Base-by-base conservation (phyloP, 2,113 vertebrate species). In the Boleophthalmus pectinirostris region DNA sequence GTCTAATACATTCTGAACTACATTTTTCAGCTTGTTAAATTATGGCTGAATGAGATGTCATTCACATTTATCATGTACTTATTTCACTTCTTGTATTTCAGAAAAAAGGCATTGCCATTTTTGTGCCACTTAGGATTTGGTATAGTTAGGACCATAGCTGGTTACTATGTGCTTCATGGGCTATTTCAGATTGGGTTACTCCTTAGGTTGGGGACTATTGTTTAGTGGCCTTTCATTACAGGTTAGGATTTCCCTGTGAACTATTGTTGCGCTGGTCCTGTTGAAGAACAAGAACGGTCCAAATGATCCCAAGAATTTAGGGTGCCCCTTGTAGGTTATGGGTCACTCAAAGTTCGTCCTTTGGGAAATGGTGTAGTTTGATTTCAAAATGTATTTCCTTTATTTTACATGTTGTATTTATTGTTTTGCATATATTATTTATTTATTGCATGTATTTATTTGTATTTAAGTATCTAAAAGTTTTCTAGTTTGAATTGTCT, bases 111-210 rank as follows among this genome's bases (percentile, higher is more conserved):
- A 29, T 29, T 29, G 29, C 29, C 29, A 4, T 29, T 29, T 29
- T 75, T 13, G 21, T 14, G 12, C 12, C 23, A 43, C 38, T 82
- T 63, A 66, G 24, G 33, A 66, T 61, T 82, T 76, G 70, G 71
- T 82, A 70, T 94, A 91, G 93, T 91, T 85, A 94, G 88, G 92
- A 92, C 93, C 93, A 93, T 92, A 93, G 93, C 92, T 93, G 93
- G 91, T 93, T 94, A 91, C 93, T 92, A 93, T 94, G 92, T 93
- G 94, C 94, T 95, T 94, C 93, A 95, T 94, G 92, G 93, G 93
- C 94, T 95, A 94, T 95, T 95, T 95, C 94, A 95, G 94, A 93
- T 97, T 93, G 89, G 93, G 92, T 97, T 97, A 95, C 95, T 95
- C 93, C 95, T 94, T 90, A 93, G 94, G 91, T 92, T 94, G 82